These are phyloP conservation scores for Phalacrocorax carbo DNA, from an alignment of 2,113 vertebrate genomes.

Conservation along the genomic window DNA sequence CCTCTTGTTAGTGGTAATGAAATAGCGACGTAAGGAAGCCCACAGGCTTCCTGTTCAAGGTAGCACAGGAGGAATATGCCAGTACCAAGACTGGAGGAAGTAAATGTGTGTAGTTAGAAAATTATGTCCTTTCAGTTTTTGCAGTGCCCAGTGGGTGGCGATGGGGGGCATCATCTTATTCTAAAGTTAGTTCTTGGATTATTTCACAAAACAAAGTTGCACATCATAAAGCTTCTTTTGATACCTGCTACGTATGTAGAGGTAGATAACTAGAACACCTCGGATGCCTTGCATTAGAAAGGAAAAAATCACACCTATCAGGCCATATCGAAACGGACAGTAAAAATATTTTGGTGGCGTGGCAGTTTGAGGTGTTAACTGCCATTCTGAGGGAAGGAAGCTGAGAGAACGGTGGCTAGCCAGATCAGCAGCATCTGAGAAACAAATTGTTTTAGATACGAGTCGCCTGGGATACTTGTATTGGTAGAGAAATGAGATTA, in stretches of 20 bases:
- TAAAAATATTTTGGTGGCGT: neutral
- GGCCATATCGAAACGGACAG: neutral
- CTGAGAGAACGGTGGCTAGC: neutral
- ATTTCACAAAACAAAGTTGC: neutral
- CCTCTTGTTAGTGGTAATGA: neutral
- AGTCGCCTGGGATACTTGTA: neutral
- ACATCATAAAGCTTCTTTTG: neutral
- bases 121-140: neutral
- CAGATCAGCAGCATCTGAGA: neutral
- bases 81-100: neutral
- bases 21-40: neutral
- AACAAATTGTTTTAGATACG: neutral
- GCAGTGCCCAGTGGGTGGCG: fast-evolving
- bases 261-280: neutral
- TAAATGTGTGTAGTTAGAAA: neutral
- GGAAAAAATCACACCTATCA: neutral
- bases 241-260: fast-evolving
- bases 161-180: neutral
- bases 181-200: neutral
- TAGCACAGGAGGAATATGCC: neutral
- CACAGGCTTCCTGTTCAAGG: neutral
- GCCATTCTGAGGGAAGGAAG: neutral
- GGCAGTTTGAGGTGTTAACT: neutral
- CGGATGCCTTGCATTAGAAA: fast-evolving
- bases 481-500: neutral